Base-by-base conservation (phyloP, 2,797 vertebrate species). In the Lepilemur ruficaudatus region DNA sequence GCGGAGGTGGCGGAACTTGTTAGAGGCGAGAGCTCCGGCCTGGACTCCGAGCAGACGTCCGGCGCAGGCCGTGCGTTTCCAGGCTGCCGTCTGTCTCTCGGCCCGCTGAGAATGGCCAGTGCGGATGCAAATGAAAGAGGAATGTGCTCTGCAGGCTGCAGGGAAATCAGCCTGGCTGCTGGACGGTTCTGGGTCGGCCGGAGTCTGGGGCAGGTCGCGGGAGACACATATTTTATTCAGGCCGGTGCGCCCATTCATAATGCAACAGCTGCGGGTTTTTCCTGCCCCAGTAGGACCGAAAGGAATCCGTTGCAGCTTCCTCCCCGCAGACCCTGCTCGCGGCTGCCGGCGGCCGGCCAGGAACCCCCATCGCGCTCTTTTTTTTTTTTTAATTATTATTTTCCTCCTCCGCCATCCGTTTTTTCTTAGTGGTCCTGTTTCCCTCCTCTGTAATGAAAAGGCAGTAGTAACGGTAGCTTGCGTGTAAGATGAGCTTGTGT, bases 21-120 rank as follows among this genome's bases (percentile, higher is more conserved):
- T 67, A 1, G 23, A 7, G 2, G 52, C 20, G 23, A 35, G 57
- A 17, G 15, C 6, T 18, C 20, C 12, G 38, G 7, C 32, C 30
- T 7, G 4, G 48, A 3, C 75, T 20, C 12, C 7, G 20, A 2
- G 8, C 38, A 1, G 17, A 32, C 75, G 84, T 73, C 35, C 17
- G 0, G 41, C 0, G 4, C 0, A 0, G 3, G 65, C 6, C 8
- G 15, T 4, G 15, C 5, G 0, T 28, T 30, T 41, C 9, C 20
- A 46, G 32, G 8, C 6, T 8, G 9, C 4, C 5, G 14, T 10
- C 35, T 22, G 4, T 28, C 70, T 32, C 65, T 8, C 18, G 0
- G 20, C 25, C 79, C 28, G 0, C 67, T 1, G 57, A 63, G 61
- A 11, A 6, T 0, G 0, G 69, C 20, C 9, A 1, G 17, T 7